Base-by-base conservation (phyloP, 2,888 invertebrate genomes). In the Crematogaster levior region DNA sequence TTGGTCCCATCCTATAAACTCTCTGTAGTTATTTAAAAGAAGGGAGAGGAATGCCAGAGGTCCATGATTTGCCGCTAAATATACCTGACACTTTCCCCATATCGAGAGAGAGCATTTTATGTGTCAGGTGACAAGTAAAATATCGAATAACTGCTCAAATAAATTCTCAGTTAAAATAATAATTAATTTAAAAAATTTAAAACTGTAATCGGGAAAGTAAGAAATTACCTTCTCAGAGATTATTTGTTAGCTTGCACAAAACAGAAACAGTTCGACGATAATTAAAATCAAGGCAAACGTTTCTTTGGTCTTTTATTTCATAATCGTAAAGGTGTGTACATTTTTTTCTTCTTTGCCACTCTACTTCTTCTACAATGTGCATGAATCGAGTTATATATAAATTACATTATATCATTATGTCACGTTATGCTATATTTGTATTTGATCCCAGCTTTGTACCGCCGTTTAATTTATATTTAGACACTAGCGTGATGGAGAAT, bases 391-490 rank as follows among this genome's bases (percentile, higher is more conserved):
- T 51, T 75, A 75, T 37, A 37, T 65, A 37, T 65, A 65, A 65
- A 65, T 75, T 48, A 51, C 12, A 24, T 74, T 74, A 34, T 73
- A 46, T 43, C 30, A n/a, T 65, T 75, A 65, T 24, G 34, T 51
- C 48, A 48, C 24, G 24, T 75, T 30, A 66, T 21, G 15, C 51
- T 75, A 37, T 51, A 75, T 24, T 63, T 63, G 24, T 34, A 30
- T 63, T 30, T 65, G 40, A 51, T 48, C 30, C 24, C 65, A 65
- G 65, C 24, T 48, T n/a, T 65, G 75, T 37, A 70, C 34, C 2
- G n/a, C n/a, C 40, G 30, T 75, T 66, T 66, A 66, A 75, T 66
- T 75, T 75, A 75, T 75, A 75, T 66, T 66, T 75, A 75, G 66
- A 66, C 15, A 37, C 48, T 65, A 65, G 9, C 65, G 24, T 51